These are phyloP conservation scores for Acropora tenuis DNA, from an alignment of 64 coral and sea anemone genomes.

Conservation along the genomic window DNA sequence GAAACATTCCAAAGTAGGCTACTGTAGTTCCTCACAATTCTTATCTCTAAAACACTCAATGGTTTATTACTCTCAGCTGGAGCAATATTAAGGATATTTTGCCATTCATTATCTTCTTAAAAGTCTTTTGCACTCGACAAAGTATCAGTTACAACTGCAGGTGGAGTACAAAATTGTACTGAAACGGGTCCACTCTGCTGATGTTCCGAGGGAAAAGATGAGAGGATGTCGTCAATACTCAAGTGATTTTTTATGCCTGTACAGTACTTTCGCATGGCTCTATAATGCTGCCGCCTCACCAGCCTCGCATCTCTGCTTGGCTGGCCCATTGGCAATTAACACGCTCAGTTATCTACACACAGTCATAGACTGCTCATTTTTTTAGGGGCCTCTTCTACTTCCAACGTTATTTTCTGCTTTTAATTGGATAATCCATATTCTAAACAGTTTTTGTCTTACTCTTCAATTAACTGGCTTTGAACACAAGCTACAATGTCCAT, in stretches of 20 bases:
- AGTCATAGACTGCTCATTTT: too few relatives aligned
- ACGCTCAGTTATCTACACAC: too few relatives aligned
- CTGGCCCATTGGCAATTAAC: too few relatives aligned
- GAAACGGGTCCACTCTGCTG: background rate
- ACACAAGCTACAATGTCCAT: too few relatives aligned
- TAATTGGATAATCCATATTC: slow-evolving; percentile 60
- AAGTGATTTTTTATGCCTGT: background rate
- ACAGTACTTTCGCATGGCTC: too few relatives aligned
- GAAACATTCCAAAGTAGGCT: too few relatives aligned
- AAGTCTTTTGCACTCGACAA: slow-evolving; percentile 71
- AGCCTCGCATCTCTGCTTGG: too few relatives aligned
- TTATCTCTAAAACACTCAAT: slow-evolving; percentile 13
- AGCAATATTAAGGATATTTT: slow-evolving; percentile 50
- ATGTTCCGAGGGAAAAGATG: too few relatives aligned
- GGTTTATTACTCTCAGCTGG: slow-evolving; percentile 60
- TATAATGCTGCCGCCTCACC: too few relatives aligned
- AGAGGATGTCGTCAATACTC: slow-evolving; percentile 45
- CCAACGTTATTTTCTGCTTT: slow-evolving; percentile 10
- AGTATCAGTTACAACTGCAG: slow-evolving; percentile 77
- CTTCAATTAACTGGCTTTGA: too few relatives aligned
- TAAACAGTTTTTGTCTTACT: slow-evolving; percentile 17
- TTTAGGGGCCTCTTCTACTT: too few relatives aligned
- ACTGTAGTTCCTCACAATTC: too few relatives aligned
- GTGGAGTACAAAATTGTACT: background rate
- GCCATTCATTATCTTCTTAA: slow-evolving; percentile 52